A percentile compares a stretch with the other conserved stretches of the same genome.
Evolutionary conservation across 2,888 invertebrate species (phyloP).

Genomic region (Caenorhabditis angaria): DNA sequence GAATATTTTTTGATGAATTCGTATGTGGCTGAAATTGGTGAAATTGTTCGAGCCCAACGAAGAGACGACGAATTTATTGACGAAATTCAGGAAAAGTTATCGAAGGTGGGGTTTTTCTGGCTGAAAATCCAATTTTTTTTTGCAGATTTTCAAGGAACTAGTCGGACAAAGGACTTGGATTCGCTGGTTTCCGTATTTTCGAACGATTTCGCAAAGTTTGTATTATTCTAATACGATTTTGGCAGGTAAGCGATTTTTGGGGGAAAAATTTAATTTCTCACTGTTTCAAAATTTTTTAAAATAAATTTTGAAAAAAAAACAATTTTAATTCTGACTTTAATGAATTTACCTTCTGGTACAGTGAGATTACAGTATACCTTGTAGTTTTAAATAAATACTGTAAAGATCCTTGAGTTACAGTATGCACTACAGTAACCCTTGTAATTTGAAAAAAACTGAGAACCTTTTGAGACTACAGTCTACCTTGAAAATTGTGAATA

Average conservation of each 20-base stretch:
- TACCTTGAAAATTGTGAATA: no score
- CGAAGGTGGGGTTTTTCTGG: slow-evolving; percentile 27
- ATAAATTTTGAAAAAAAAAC: neutral
- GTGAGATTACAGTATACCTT: no score
- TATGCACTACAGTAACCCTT: no score
- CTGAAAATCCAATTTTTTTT: slow-evolving; percentile 5
- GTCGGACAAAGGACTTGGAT: slow-evolving; percentile 59
- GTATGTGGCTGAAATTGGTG: slow-evolving; percentile 62
- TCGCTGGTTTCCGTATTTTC: slow-evolving; percentile 55
- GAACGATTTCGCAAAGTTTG: slow-evolving; percentile 44
- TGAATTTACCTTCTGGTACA: no score
- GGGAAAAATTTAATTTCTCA: neutral
- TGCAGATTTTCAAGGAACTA: slow-evolving; percentile 46
- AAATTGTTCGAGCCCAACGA: slow-evolving; percentile 63
- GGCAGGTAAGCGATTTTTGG: slow-evolving; percentile 33
- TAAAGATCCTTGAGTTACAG: no score
- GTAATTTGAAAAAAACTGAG: no score
- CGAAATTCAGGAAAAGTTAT: slow-evolving; percentile 46
- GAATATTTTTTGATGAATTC: slow-evolving; percentile 45
- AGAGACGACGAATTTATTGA: slow-evolving; percentile 66
- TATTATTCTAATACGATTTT: slow-evolving; percentile 64
- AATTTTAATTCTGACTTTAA: no score
- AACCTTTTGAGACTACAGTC: no score
- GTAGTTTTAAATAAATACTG: no score
- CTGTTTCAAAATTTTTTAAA: no score